Evolutionary conservation across 2,113 vertebrate genomes (phyloP).

Genomic region (Takifugu bimaculatus): DNA sequence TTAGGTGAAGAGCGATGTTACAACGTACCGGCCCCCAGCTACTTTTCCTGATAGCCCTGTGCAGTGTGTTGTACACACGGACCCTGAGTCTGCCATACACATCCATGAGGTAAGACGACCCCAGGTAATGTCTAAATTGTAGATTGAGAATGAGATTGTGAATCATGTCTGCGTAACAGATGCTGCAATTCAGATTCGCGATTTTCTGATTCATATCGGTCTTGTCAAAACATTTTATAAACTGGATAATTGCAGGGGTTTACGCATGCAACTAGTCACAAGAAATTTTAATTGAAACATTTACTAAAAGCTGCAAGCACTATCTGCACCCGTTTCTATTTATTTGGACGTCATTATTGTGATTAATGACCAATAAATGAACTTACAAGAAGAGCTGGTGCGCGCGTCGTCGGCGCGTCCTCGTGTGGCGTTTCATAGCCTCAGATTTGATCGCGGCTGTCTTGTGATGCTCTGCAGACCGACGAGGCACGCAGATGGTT

Average conservation of each 20-base stretch:
- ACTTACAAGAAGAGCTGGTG: not conserved
- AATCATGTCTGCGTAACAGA: not conserved
- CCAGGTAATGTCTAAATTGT: not conserved
- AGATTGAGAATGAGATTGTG: too few relatives aligned
- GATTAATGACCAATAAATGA: too few relatives aligned
- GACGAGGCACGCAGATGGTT: constrained; percentile 87
- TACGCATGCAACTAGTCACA: too few relatives aligned
- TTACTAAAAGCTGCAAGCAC: too few relatives aligned
- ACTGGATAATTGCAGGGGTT: too few relatives aligned
- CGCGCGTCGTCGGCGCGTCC: not conserved
- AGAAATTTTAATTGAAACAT: too few relatives aligned
- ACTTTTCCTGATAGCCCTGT: constrained; percentile 80
- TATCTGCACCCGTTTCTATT: too few relatives aligned
- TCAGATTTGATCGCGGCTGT: not conserved
- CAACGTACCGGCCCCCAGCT: constrained; percentile 80
- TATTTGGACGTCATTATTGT: too few relatives aligned
- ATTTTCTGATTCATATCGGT: too few relatives aligned
- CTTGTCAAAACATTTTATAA: too few relatives aligned
- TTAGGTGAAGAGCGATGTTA: constrained; percentile 81
- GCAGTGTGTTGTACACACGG: constrained; percentile 79
- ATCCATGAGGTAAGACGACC: constrained; percentile 77
- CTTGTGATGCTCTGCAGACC: constrained; percentile 71
- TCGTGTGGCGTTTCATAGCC: not conserved
- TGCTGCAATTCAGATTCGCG: not conserved
- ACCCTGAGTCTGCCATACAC: constrained; percentile 81